phyloP scores from a whole-genome alignment of 2,888 invertebrate species.

The Rhingia rostrata region DNA sequence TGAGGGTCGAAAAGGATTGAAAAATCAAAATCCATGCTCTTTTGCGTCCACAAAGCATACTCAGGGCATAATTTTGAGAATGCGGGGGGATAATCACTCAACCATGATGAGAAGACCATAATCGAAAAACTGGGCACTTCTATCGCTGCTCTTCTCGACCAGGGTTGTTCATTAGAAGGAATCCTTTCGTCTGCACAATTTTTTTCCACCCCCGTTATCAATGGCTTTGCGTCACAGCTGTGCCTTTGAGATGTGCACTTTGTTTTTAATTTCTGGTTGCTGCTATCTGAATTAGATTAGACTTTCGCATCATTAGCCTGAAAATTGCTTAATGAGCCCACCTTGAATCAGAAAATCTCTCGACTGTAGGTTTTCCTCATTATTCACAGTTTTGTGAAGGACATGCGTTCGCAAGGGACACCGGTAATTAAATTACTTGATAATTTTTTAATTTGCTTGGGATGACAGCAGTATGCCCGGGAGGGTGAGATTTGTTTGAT shows the following conservation, averaged over 20 bases:
- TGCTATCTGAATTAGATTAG: constrained; percentile 47
- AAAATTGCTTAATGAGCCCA: constrained; percentile 68
- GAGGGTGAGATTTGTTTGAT: neutral
- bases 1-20: constrained; percentile 31
- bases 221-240: neutral
- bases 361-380: constrained; percentile 9
- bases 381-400: constrained; percentile 1
- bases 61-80: neutral
- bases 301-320: constrained; percentile 64
- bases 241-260: constrained; percentile 26
- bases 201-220: neutral
- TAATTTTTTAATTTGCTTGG: constrained; percentile 40
- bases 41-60: constrained; percentile 6
- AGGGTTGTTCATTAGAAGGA: constrained; percentile 58
- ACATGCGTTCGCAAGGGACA: constrained; percentile 35
- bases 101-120: constrained; percentile 35
- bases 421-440: constrained; percentile 64
- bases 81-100: constrained; percentile 14
- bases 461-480: neutral
- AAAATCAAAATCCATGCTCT: neutral
- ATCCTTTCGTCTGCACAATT: constrained; percentile 31
- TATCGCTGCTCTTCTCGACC: constrained; percentile 11
- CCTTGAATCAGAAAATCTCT: constrained; percentile 21
- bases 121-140: constrained; percentile 23
- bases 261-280: constrained; percentile 40